Evolutionary conservation across 2,797 vertebrate species (phyloP).

Genomic region (Cryptoprocta ferox): DNA sequence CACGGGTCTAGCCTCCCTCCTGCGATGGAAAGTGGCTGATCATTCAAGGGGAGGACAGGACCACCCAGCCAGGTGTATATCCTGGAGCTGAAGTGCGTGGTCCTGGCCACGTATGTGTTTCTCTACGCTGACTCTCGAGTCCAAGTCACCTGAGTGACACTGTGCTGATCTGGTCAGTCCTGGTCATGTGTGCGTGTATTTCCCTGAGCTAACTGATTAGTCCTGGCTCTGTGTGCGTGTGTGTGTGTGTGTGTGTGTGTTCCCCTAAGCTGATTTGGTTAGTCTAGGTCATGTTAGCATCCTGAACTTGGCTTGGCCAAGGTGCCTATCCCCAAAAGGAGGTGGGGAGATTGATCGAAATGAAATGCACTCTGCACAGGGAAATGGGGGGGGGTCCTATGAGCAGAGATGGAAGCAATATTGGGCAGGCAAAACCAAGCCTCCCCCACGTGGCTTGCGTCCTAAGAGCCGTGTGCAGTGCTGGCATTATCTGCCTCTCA

Average conservation of each 20-base stretch:
- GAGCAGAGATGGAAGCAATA: background rate
- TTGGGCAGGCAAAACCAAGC: background rate
- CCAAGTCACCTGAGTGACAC: rapidly evolving
- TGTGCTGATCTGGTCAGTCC: background rate
- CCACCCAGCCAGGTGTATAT: too few species aligned
- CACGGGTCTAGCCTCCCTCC: background rate
- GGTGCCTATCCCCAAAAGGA: too few species aligned
- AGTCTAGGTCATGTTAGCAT: background rate
- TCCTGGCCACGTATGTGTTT: background rate
- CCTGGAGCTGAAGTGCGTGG: background rate
- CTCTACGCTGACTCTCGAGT: background rate
- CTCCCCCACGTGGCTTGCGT: rapidly evolving
- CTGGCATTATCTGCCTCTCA: too few species aligned
- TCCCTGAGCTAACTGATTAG: background rate
- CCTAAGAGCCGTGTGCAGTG: background rate
- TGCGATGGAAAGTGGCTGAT: background rate
- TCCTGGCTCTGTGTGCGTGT: too few species aligned
- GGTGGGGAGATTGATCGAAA: background rate
- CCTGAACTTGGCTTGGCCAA: background rate
- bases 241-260: too few species aligned
- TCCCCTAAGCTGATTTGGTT: background rate
- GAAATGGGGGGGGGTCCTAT: background rate
- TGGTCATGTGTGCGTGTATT: background rate
- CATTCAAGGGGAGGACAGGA: too few species aligned
- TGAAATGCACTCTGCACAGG: background rate